Percentiles rank a stretch among this genome's conserved stretches.
Evolutionary conservation across 2,113 vertebrate genomes (phyloP).

Genomic region (Cynoglossus semilaevis): DNA sequence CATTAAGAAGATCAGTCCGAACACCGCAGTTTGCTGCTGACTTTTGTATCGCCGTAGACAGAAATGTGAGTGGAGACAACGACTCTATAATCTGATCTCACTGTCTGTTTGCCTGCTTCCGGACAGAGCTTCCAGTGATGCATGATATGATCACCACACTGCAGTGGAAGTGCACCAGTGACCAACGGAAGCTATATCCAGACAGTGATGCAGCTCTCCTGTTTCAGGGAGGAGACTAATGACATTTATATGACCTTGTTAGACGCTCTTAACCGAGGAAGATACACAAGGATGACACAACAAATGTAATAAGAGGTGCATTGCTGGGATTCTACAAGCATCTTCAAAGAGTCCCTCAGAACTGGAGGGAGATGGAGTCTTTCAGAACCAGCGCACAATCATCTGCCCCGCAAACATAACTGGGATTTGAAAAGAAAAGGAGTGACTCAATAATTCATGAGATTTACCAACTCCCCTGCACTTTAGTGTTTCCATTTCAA

Average conservation of each 20-base stretch:
- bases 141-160: conserved; percentile 48
- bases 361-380: conserved; percentile 2
- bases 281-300: conserved; percentile 15
- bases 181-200: conserved; percentile 22
- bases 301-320: background rate
- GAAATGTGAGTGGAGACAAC: conserved; percentile 33
- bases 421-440: conserved; percentile 21
- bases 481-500: conserved; percentile 19
- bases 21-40: background rate
- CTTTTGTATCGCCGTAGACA: conserved; percentile 13
- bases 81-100: conserved; percentile 50
- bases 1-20: background rate
- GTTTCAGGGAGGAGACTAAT: conserved; percentile 61
- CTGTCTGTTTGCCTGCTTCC: conserved; percentile 50
- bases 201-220: conserved; percentile 46
- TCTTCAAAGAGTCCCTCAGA: conserved; percentile 19
- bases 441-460: conserved; percentile 62
- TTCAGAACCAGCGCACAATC: conserved; percentile 8
- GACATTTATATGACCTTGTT: conserved; percentile 54
- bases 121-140: conserved; percentile 46
- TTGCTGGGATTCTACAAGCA: conserved; percentile 4
- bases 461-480: conserved; percentile 41
- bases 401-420: conserved; percentile 42
- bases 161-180: conserved; percentile 33
- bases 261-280: conserved; percentile 10